Conservation (phyloP, 2,797 vertebrate species). For the Gambusia yucatana region DNA sequence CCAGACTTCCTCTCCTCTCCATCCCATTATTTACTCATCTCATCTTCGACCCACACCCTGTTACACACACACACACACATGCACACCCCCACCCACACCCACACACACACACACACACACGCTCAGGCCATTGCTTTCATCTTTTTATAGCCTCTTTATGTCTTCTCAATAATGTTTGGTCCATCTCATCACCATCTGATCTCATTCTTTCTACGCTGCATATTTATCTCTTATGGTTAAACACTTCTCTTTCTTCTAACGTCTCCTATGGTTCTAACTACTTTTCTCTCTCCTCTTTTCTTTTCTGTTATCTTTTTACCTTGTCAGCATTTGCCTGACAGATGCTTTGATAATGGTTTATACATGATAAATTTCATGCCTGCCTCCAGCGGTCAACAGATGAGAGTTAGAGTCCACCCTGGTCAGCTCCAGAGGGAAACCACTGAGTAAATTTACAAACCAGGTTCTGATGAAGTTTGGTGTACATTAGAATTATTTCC, state of each 20-base stretch:
- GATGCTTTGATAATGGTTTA: neutral
- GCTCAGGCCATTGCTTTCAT: conserved; percentile 38
- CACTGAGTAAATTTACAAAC: neutral
- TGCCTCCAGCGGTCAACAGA: neutral
- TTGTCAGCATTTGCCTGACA: neutral
- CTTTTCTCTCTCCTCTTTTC: neutral
- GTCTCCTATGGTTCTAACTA: neutral
- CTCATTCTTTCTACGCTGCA: conserved; percentile 7
- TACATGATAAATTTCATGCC: neutral
- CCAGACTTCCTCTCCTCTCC: conserved; percentile 55
- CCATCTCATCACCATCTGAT: conserved; percentile 23
- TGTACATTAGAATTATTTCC: neutral
- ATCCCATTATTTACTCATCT: conserved; percentile 63
- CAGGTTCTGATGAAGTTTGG: neutral
- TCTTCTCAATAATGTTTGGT: conserved; percentile 37
- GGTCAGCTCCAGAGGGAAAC: neutral
- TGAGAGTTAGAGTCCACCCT: neutral
- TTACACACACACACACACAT: conserved; percentile 21
- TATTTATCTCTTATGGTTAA: neutral
- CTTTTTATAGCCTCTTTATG: conserved; percentile 49
- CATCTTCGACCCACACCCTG: conserved; percentile 49
- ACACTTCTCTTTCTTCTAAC: neutral
- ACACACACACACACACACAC: neutral
- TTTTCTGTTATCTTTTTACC: neutral
- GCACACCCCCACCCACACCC: conserved; percentile 5